Evolutionary conservation across 23 tunicate species (phyloP).

Genomic region (Trididemnum clinides): DNA sequence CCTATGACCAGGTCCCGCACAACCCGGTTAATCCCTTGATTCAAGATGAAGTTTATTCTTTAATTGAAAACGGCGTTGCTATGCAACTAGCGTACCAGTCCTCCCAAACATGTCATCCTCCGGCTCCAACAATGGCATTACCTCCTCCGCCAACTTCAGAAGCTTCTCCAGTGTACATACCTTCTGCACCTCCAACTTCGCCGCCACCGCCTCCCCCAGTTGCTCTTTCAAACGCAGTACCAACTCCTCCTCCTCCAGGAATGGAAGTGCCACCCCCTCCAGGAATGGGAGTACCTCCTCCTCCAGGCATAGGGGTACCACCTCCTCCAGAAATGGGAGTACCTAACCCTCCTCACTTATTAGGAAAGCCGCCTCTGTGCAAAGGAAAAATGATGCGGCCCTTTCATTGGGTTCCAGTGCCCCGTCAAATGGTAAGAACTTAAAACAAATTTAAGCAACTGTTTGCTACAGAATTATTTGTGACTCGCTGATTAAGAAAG

Average conservation of each 20-base stretch:
- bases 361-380: not conserved
- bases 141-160: not conserved
- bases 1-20: not conserved
- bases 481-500: too few species aligned
- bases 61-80: not conserved
- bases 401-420: conserved; percentile 59
- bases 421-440: conserved; percentile 49
- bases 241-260: conserved; percentile 5
- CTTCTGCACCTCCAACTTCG: conserved; percentile 1
- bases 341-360: conserved; percentile 5
- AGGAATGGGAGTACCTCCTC: conserved; percentile 24
- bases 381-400: conserved; percentile 35
- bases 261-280: conserved; percentile 29
- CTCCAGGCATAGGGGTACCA: not conserved
- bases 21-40: not conserved
- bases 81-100: not conserved
- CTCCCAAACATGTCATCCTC: not conserved
- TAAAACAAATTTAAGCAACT: not conserved
- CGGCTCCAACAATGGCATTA: not conserved
- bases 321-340: not conserved
- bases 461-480: too few species aligned
- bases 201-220: conserved; percentile 6
- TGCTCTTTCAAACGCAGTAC: too few species aligned
- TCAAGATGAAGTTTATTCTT: not conserved
- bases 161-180: not conserved